These are phyloP conservation scores for Trachelus stipa DNA, from an alignment of 2,888 invertebrate genomes.

Conservation along the genomic window DNA sequence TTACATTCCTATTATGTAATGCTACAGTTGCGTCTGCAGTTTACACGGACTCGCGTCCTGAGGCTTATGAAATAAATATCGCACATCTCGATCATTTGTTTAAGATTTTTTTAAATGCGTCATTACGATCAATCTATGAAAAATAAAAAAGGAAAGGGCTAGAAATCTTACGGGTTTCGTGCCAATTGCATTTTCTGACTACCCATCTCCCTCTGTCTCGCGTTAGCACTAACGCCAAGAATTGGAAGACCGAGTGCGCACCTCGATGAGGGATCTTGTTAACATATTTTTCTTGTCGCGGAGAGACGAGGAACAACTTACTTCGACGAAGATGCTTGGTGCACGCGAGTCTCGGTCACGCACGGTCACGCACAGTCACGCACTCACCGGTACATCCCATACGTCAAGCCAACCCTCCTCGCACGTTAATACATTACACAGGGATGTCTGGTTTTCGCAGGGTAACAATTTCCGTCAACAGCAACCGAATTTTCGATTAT, in stretches of 20 bases:
- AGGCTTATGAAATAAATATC: conserved; percentile 65
- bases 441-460: too few species aligned
- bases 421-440: too few species aligned
- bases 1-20: neutral
- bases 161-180: too few species aligned
- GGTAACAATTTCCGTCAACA: conserved; percentile 1
- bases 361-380: conserved; percentile 44
- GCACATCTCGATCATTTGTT: conserved; percentile 54
- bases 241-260: conserved; percentile 5
- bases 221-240: neutral
- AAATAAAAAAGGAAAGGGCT: too few species aligned
- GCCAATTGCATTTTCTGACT: too few species aligned
- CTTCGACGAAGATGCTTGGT: conserved; percentile 37
- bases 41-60: conserved; percentile 63
- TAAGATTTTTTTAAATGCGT: too few species aligned
- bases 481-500: too few species aligned
- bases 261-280: conserved; percentile 54
- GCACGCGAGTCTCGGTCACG: conserved; percentile 50
- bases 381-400: conserved; percentile 9
- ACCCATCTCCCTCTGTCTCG: neutral
- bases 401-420: neutral
- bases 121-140: too few species aligned
- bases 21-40: conserved; percentile 29
- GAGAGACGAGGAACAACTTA: conserved; percentile 53
- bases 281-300: conserved; percentile 54